These are phyloP conservation scores for Mionectes olivaceus DNA, from an alignment of 2,797 vertebrate genomes.

Conservation along the genomic window DNA sequence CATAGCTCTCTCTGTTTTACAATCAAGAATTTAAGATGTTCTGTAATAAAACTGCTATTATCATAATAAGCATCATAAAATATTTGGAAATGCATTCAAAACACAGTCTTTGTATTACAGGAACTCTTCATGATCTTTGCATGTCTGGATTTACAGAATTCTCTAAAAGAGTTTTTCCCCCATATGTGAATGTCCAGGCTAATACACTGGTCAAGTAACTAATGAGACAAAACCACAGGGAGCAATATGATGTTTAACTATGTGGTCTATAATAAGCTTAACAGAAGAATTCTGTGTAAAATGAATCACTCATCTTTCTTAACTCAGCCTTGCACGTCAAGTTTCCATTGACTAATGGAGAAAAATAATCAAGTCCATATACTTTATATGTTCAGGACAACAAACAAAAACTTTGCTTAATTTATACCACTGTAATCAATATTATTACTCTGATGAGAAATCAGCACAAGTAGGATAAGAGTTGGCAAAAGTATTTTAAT, in stretches of 20 bases:
- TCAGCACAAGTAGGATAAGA: neutral
- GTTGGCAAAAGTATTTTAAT: neutral
- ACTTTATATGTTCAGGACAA: neutral
- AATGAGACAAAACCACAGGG: neutral
- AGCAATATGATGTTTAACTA: neutral
- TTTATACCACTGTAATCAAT: neutral
- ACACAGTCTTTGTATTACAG: neutral
- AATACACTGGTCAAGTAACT: neutral
- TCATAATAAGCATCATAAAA: neutral
- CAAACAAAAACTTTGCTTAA: neutral
- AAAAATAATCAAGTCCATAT: neutral
- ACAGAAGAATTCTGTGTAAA: neutral
- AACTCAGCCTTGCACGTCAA: neutral
- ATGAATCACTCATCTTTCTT: neutral
- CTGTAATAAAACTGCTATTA: neutral
- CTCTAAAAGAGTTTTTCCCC: neutral
- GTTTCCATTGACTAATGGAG: neutral
- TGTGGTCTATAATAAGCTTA: neutral
- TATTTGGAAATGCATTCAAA: neutral
- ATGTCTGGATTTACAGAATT: neutral
- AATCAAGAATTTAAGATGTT: neutral
- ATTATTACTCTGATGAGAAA: neutral
- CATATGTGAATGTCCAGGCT: neutral
- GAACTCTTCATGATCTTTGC: neutral
- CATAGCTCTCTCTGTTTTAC: neutral